Evolutionary conservation across 2,888 invertebrate genomes (phyloP).

Genomic region (Amphipoea oculea): DNA sequence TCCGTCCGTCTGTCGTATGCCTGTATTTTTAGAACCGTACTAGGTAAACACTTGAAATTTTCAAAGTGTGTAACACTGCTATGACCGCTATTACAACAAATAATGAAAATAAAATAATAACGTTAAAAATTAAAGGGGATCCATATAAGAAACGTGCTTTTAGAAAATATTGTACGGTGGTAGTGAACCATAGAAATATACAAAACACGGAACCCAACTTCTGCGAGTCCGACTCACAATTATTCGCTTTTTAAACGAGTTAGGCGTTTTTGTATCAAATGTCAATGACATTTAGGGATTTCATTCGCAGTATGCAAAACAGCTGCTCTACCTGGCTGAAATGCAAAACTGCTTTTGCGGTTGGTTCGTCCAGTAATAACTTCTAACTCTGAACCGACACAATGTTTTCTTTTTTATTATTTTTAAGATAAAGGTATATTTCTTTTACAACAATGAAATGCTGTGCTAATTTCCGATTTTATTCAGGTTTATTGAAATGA

Average conservation of each 20-base stretch:
- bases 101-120: too few relatives aligned
- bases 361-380: slow-evolving; percentile 37
- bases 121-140: too few relatives aligned
- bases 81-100: too few relatives aligned
- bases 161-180: too few relatives aligned
- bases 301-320: slow-evolving; percentile 47
- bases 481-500: slow-evolving; percentile 7
- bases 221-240: not conserved
- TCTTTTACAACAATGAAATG: not conserved
- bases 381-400: slow-evolving; percentile 17
- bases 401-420: slow-evolving; percentile 24
- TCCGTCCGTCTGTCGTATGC: too few relatives aligned
- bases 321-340: slow-evolving; percentile 56
- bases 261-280: slow-evolving; percentile 45
- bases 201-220: too few relatives aligned
- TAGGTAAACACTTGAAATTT: too few relatives aligned
- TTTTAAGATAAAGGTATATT: slow-evolving; percentile 9
- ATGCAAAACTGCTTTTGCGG: slow-evolving; percentile 53
- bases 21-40: too few relatives aligned
- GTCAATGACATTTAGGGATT: slow-evolving; percentile 65
- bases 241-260: slow-evolving; percentile 30
- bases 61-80: too few relatives aligned
- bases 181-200: too few relatives aligned
- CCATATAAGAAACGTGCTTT: too few relatives aligned
- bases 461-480: slow-evolving; percentile 27